Conservation (phyloP, 2,888 invertebrate species). For the Mamestra brassicae region DNA sequence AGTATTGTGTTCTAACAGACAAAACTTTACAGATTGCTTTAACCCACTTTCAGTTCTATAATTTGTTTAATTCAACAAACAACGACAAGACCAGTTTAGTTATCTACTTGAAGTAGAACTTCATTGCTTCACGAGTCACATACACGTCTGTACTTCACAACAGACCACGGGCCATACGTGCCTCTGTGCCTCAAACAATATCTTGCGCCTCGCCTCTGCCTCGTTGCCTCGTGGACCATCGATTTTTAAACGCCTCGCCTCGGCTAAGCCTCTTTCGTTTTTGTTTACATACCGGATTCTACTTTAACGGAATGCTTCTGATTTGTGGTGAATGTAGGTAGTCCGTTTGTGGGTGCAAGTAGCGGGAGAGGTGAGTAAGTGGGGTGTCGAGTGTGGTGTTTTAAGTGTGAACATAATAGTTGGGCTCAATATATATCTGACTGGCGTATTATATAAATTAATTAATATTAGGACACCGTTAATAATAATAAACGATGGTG, state of each 20-base stretch:
- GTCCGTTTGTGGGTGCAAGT: constrained; percentile 4
- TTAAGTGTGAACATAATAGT: not conserved
- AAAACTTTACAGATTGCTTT: constrained; percentile 17
- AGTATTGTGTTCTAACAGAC: constrained; percentile 1
- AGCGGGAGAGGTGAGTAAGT: not conserved
- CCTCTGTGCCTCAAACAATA: constrained; percentile 59
- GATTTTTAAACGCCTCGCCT: constrained; percentile 59
- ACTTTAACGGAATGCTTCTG: constrained; percentile 51
- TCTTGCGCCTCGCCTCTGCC: constrained; percentile 42
- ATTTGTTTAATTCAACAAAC: constrained; percentile 36
- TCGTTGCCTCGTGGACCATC: constrained; percentile 42
- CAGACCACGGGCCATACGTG: constrained; percentile 53
- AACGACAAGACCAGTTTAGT: constrained; percentile 15
- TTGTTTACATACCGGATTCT: constrained; percentile 59
- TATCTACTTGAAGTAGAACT: not conserved
- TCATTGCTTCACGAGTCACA: constrained; percentile 39
- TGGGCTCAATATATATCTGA: not conserved
- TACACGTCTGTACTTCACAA: constrained; percentile 37
- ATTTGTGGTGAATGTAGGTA: constrained; percentile 45
- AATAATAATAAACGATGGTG: too few species aligned
- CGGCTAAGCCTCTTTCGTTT: constrained; percentile 51
- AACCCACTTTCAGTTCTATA: constrained; percentile 35
- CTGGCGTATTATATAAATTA: too few species aligned
- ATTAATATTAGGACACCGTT: too few species aligned
- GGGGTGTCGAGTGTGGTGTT: not conserved